Evolutionary conservation across 2,113 vertebrate species (phyloP), one percentile per base, ranked within the genome.

Genomic region (Phoxinus phoxinus): DNA sequence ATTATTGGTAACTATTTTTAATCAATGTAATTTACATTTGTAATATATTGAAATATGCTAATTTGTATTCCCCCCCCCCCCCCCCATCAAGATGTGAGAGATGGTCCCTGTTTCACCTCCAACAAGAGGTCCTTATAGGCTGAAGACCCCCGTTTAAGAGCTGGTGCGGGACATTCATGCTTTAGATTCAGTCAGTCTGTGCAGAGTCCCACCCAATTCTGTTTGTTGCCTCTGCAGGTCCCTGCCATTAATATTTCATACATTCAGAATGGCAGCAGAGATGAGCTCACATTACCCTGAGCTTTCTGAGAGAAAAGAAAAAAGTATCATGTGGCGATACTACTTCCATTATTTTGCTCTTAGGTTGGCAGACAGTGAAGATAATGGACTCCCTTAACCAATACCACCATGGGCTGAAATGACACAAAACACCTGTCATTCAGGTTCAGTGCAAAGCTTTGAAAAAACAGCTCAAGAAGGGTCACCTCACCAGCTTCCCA

Each of bases 211-310:
- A 80, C 72, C 69, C 81, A 72, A 76, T 88, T 74, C 80, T 69
- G n/a, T 87, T 59, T 46, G 15, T 81, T 69, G 19, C 86, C 83
- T 72, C 32, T 63, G 88, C 87, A 83, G 76, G 83, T 83, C 81
- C 78, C 44, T 25, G 74, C 35, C 32, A 85, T 94, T 90, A 91
- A 95, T 94, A 91, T 93, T 95, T 94, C 89, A 94, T 89, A 84
- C 86, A 83, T 89, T 91, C 89, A 41, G 87, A 89, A 85, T 83
- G 84, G 81, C 86, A 75, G 72, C 37, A 85, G 73, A 85, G 88
- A 73, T 77, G 72, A 81, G 73, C 88, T 94, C 84, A 35, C 82
- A 89, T 94, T 92, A 91, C 92, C 83, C 73, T 46, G 44, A 71
- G 74, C 46, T 53, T 83, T 73, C 9, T 84, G n/a, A 27, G 23